phyloP scores from a whole-genome alignment of 2,113 vertebrate genomes.

The Ictalurus furcatus region DNA sequence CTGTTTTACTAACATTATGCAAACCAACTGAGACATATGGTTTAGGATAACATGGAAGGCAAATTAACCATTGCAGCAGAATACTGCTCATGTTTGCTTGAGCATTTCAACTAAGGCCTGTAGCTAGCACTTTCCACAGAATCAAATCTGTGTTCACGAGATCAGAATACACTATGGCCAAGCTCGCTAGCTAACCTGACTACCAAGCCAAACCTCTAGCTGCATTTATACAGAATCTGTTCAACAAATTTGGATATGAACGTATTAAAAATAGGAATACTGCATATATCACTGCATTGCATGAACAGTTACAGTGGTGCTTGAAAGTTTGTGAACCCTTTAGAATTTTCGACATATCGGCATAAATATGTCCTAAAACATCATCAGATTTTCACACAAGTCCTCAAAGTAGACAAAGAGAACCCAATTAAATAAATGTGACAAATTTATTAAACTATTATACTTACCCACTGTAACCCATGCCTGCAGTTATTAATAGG shows the following conservation, averaged over 20 bases:
- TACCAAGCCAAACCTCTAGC: not conserved
- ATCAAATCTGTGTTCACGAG: not conserved
- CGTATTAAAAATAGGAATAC: not conserved
- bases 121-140: not conserved
- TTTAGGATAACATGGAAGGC: not conserved
- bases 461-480: not conserved
- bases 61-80: not conserved
- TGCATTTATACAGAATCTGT: not conserved
- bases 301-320: not conserved
- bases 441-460: no score
- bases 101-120: not conserved
- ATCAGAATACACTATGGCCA: not conserved
- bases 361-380: no score
- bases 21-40: not conserved
- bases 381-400: no score
- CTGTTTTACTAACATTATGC: not conserved
- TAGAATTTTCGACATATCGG: no score
- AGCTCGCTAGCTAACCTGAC: no score
- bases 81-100: not conserved
- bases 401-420: no score
- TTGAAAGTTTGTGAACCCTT: no score
- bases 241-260: not conserved
- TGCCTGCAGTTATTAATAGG: not conserved
- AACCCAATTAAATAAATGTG: no score
- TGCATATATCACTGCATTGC: not conserved